phyloP scores from a whole-genome alignment of 1,140 invertebrate species.

The Bombus waltoni region DNA sequence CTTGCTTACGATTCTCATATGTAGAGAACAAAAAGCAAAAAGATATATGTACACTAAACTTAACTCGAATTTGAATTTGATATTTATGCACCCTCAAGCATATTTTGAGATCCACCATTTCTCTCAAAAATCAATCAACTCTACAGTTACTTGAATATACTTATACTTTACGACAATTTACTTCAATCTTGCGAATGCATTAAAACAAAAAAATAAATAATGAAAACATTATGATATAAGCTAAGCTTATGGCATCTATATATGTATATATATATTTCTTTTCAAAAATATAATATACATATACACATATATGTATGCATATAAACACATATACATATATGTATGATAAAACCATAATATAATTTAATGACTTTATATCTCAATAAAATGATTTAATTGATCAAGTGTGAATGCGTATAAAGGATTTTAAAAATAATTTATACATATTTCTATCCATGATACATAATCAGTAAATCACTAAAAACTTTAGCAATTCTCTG shows the following conservation, averaged over 20 bases:
- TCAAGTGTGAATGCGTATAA: conserved; percentile 59
- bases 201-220: conserved; percentile 78
- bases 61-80: conserved; percentile 58
- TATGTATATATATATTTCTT: conserved; percentile 61
- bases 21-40: conserved; percentile 47
- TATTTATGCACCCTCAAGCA: conserved; percentile 73
- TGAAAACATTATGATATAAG: conserved; percentile 80
- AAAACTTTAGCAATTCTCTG: conserved; percentile 2
- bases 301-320: conserved; percentile 3
- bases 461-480: neutral
- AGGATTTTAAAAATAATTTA: conserved; percentile 56
- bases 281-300: conserved; percentile 45
- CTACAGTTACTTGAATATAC: conserved; percentile 81
- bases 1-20: conserved; percentile 28
- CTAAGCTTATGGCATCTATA: conserved; percentile 77
- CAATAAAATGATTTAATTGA: conserved; percentile 56
- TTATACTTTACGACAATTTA: conserved; percentile 82
- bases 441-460: conserved; percentile 3
- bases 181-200: conserved; percentile 82
- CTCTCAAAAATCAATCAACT: conserved; percentile 77
- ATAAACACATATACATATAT: conserved; percentile 45
- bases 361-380: conserved; percentile 58
- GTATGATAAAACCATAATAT: conserved; percentile 55
- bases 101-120: conserved; percentile 81
- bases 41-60: conserved; percentile 51